phyloP scores from a whole-genome alignment of 2,797 vertebrate genomes.

The Notoglanidium macrostoma region DNA sequence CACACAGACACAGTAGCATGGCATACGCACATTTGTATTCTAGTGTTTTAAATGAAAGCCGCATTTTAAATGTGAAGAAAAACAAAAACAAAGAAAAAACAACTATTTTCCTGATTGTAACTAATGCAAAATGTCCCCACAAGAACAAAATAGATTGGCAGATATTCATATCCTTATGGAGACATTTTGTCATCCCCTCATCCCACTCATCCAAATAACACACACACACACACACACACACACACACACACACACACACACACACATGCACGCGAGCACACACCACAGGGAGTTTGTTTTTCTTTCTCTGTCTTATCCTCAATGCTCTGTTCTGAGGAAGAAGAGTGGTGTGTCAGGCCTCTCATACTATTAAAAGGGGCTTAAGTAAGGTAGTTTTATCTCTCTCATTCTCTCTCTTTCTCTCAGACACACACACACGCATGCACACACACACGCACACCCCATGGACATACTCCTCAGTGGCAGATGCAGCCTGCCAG shows the following conservation, averaged over 20 bases:
- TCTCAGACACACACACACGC: slow-evolving; percentile 32
- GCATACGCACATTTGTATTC: not conserved
- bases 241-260: not conserved
- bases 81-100: not conserved
- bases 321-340: slow-evolving; percentile 52
- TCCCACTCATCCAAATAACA: no score
- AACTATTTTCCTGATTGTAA: not conserved
- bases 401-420: slow-evolving; percentile 16
- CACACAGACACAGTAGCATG: not conserved
- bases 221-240: not conserved
- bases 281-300: slow-evolving; percentile 46
- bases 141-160: not conserved
- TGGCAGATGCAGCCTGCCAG: slow-evolving; percentile 78
- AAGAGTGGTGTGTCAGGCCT: slow-evolving; percentile 57
- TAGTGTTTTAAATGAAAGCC: not conserved
- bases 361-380: slow-evolving; percentile 58
- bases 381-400: slow-evolving; percentile 58
- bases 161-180: not conserved
- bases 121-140: no score
- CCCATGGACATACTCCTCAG: slow-evolving; percentile 63
- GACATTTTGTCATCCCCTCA: no score
- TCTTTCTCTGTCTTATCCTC: slow-evolving; percentile 28
- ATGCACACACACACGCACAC: slow-evolving; percentile 39
- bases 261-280: slow-evolving; percentile 14
- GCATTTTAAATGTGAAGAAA: not conserved